Evolutionary conservation across 2,113 vertebrate genomes (phyloP).

Genomic region (Thymallus thymallus): DNA sequence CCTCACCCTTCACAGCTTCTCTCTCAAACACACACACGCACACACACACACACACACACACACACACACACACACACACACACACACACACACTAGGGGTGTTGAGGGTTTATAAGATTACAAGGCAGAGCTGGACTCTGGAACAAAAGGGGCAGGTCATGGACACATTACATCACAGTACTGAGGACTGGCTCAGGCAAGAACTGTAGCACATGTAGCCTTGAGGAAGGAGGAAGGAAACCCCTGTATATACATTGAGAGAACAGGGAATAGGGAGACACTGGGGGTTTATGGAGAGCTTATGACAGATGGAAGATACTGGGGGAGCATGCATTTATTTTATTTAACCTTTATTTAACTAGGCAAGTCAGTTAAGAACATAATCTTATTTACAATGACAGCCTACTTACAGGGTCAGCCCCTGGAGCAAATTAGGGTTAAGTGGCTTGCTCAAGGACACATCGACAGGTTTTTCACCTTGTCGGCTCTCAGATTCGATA

Average conservation of each 20-base stretch:
- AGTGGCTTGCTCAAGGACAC: too few relatives aligned
- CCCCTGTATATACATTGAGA: background rate
- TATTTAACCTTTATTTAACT: too few relatives aligned
- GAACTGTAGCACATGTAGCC: background rate
- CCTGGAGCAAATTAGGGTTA: too few relatives aligned
- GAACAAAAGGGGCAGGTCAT: background rate
- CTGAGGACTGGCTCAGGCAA: slow-evolving; percentile 5
- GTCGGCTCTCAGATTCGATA: too few relatives aligned
- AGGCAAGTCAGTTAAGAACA: too few relatives aligned
- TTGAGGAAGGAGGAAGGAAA: too few relatives aligned
- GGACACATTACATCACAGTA: slow-evolving; percentile 23
- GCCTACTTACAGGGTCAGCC: too few relatives aligned
- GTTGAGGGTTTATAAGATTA: slow-evolving; percentile 42
- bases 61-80: background rate
- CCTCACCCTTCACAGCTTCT: background rate
- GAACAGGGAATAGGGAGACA: too few relatives aligned
- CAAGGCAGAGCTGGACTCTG: slow-evolving; percentile 19
- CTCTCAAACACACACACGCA: background rate
- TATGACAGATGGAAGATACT: too few relatives aligned
- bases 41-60: slow-evolving; percentile 21
- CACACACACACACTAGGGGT: background rate
- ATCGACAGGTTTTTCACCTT: too few relatives aligned
- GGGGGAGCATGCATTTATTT: background rate
- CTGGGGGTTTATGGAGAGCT: too few relatives aligned
- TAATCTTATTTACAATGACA: too few relatives aligned